Conservation (phyloP, 1,140 invertebrate genomes). For the Atta colombica region DNA sequence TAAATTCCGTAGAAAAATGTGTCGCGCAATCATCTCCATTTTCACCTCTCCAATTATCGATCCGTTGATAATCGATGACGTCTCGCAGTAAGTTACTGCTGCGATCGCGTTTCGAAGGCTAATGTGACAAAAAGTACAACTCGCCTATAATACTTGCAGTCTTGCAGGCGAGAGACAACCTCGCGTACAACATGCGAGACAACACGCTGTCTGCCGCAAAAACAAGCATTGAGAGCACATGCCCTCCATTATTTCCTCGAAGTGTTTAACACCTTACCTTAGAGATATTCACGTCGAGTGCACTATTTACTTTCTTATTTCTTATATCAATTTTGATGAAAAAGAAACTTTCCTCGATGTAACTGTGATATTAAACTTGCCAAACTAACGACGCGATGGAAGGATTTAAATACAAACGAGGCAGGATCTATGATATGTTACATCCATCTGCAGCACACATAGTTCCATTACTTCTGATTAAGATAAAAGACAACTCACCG, state of each 20-base stretch:
- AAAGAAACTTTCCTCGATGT: neutral
- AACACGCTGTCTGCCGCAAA: neutral
- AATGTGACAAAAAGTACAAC: neutral
- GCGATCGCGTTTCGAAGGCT: conserved; percentile 21
- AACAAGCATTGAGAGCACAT: neutral
- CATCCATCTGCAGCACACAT: neutral
- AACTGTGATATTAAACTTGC: neutral
- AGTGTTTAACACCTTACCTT: neutral
- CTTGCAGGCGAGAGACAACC: neutral
- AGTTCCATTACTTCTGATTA: neutral
- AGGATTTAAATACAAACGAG: neutral
- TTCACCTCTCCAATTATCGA: conserved; percentile 21
- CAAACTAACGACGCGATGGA: neutral
- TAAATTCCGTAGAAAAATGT: neutral
- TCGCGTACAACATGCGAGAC: neutral
- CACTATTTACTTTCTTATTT: neutral
- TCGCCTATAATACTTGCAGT: neutral
- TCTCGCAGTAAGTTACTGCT: neutral
- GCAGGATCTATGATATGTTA: neutral
- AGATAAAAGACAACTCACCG: conserved; percentile 21
- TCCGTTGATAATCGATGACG: conserved; percentile 23
- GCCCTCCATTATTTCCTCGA: neutral
- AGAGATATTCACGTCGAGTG: neutral
- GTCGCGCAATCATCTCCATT: neutral
- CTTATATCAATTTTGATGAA: neutral